Evolutionary conservation across 2,888 invertebrate genomes (phyloP).

Genomic region (Malthinus flaveolus): DNA sequence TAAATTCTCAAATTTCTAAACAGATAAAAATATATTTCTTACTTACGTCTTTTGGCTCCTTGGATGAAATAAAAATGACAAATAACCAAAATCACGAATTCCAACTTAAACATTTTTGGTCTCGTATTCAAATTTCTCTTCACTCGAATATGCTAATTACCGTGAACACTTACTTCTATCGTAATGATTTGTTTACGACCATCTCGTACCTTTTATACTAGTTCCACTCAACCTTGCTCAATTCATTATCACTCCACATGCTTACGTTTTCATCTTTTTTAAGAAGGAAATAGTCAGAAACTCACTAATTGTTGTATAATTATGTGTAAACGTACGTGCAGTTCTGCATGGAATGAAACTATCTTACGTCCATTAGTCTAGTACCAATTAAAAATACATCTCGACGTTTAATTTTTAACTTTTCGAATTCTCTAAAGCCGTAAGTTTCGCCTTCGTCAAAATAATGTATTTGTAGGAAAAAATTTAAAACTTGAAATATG

Average conservation of each 20-base stretch:
- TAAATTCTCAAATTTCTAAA: too few relatives aligned
- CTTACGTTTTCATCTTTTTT: neutral
- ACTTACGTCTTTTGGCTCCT: neutral
- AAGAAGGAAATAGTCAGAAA: neutral
- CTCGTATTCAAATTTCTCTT: too few relatives aligned
- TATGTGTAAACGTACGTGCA: neutral
- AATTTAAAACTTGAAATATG: too few relatives aligned
- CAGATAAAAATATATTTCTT: too few relatives aligned
- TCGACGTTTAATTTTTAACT: too few relatives aligned
- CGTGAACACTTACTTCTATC: neutral
- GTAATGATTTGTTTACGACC: neutral
- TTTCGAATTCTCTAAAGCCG: too few relatives aligned
- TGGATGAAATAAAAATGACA: neutral
- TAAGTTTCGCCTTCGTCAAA: too few relatives aligned
- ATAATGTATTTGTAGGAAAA: too few relatives aligned
- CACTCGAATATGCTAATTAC: neutral
- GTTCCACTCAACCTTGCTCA: neutral
- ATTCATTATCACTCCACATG: neutral
- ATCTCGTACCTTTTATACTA: slow-evolving; percentile 1
- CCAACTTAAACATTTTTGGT: neutral
- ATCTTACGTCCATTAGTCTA: too few relatives aligned
- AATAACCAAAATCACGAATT: neutral
- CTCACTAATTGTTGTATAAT: neutral
- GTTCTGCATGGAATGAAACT: too few relatives aligned
- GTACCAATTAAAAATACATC: too few relatives aligned